Percentiles rank a stretch among this genome's conserved stretches.
phyloP scores from a whole-genome alignment of 2,113 vertebrate species.

The Felis chaus region DNA sequence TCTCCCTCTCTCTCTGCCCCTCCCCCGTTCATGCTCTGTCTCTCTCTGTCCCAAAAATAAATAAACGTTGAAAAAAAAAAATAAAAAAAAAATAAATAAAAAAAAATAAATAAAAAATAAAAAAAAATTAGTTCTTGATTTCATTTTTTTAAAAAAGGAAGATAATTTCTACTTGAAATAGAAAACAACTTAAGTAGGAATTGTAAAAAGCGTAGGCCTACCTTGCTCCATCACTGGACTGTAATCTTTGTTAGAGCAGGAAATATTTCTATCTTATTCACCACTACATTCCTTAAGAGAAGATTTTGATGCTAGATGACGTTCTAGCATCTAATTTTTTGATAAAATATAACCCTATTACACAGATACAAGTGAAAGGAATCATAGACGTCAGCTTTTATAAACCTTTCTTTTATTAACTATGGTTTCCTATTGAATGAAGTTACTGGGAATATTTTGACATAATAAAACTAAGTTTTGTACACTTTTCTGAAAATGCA shows the following conservation, averaged over 20 bases:
- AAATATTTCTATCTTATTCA: background rate
- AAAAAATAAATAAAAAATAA: too few species aligned
- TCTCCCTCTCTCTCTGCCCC: too few species aligned
- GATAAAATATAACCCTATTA: background rate
- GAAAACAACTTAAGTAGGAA: background rate
- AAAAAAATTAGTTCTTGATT: background rate
- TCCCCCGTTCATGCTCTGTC: too few species aligned
- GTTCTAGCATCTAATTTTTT: background rate
- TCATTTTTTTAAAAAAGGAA: background rate
- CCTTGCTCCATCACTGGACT: background rate
- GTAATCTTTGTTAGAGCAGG: background rate
- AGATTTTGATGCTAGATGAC: background rate
- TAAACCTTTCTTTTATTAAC: conserved; percentile 13
- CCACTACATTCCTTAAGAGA: background rate
- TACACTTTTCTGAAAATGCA: conserved; percentile 11
- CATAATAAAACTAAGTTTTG: background rate
- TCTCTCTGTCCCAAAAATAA: too few species aligned
- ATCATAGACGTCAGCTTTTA: background rate
- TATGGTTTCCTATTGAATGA: background rate
- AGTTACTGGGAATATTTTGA: background rate
- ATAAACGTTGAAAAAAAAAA: too few species aligned
- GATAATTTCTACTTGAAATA: background rate
- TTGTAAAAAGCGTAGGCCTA: background rate
- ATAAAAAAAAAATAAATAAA: too few species aligned
- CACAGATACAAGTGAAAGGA: background rate